Base-by-base conservation (phyloP, 2,113 vertebrate species). In the Alligator sinensis region DNA sequence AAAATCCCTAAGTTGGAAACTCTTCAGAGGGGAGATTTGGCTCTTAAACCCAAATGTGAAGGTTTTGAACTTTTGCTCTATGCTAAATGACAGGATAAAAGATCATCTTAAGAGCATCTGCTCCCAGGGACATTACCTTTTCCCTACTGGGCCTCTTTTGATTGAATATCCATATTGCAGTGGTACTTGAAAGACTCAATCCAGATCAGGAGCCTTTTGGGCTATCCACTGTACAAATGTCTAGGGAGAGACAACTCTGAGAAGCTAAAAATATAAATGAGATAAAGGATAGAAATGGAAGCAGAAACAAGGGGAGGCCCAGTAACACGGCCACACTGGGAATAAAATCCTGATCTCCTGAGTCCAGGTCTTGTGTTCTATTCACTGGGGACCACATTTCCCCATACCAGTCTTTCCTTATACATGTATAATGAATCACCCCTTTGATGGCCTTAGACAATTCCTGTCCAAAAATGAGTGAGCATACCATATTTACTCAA, bases 241-340 rank as follows among this genome's bases (percentile, higher is more conserved):
- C 11, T 27, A 80, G 80, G 76, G 75, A 97, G 61, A 92, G 82
- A 30, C 0, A 0, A 86, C 34, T 24, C 89, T 89, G 80, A 82
- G 93, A 96, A 95, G 94, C 85, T 72, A 14, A 74, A 21, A 24
- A 21, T 74, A 19, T 25, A 25, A 74, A 86, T 92, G 57, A 95
- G 82, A 95, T 89, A 78, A 92, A 85, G 84, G 80, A 81, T 18
- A 86, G 75, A 18, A 57, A 92, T 24, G 5, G 47, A 95, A 87
- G 62, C 30, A 59, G 87, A 94, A 90, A 92, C 82, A 88, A 93
- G 86, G 84, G 95, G 82, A 85, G 87, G n/a, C 70, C 85, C 86
- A 89, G 83, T 61, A 82, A 64, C 64, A 94, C 87, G 80, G 61
- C 88, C 75, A 87, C 80, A 91, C 58, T 66, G 60, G 70, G 70